Conservation (phyloP, 2,797 vertebrate genomes). For the Anguilla anguilla region DNA sequence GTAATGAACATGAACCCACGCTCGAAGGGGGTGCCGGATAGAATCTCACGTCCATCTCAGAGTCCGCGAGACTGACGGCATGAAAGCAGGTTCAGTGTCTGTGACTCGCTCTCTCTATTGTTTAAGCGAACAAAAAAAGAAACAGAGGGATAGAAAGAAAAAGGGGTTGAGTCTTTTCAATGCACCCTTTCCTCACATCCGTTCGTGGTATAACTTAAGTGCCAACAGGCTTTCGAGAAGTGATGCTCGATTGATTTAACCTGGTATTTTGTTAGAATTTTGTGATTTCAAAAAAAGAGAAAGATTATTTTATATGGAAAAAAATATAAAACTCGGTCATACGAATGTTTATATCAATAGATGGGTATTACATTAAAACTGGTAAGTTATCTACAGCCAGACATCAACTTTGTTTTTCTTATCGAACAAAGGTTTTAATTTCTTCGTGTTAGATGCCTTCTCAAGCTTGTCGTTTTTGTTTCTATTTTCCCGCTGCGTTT, state of each 20-base stretch:
- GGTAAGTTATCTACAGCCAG: conserved; percentile 2
- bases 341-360: background rate
- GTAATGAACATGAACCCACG: conserved; percentile 92
- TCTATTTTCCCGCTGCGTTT: conserved; percentile 60
- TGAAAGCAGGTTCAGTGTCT: conserved; percentile 75
- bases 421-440: background rate
- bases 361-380: background rate
- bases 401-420: background rate
- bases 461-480: conserved; percentile 35
- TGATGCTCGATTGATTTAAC: conserved; percentile 58
- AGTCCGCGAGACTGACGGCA: conserved; percentile 83
- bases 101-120: conserved; percentile 66
- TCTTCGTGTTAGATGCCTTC: background rate
- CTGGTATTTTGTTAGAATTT: conserved; percentile 27
- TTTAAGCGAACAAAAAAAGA: conserved; percentile 68
- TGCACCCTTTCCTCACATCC: conserved; percentile 68
- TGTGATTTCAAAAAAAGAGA: conserved; percentile 11
- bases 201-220: conserved; percentile 62
- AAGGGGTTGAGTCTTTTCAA: conserved; percentile 67
- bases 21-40: conserved; percentile 93
- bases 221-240: conserved; percentile 45
- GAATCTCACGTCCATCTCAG: conserved; percentile 98
- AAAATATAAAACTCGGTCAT: background rate
- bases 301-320: background rate
- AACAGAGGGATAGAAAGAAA: conserved; percentile 59